Conservation (phyloP, 2,113 vertebrate species). For the Ictalurus furcatus region DNA sequence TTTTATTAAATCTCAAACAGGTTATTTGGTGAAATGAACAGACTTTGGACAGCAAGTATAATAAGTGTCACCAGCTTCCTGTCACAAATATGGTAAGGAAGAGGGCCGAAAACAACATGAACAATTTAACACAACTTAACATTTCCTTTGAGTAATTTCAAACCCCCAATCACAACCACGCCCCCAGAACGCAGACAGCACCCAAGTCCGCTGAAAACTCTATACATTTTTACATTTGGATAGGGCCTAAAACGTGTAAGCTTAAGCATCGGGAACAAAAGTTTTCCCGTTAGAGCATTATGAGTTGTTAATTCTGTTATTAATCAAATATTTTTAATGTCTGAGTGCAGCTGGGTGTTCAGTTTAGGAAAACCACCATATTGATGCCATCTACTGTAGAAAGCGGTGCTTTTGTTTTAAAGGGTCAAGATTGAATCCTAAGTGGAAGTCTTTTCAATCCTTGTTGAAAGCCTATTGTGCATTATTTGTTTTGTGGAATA, state of each 20-base stretch:
- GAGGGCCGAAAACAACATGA: too few species aligned
- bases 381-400: background rate
- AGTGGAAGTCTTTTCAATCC: background rate
- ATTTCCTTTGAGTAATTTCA: too few species aligned
- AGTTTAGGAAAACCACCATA: background rate
- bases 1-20: too few species aligned
- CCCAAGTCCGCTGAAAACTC: too few species aligned
- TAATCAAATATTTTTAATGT: background rate
- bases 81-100: background rate
- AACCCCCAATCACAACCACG: too few species aligned
- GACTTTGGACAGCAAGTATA: too few species aligned
- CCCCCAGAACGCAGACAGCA: too few species aligned
- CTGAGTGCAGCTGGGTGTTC: background rate
- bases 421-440: background rate
- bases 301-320: background rate
- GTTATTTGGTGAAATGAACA: too few species aligned
- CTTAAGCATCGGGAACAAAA: too few species aligned
- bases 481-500: background rate
- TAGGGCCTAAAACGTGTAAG: background rate
- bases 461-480: background rate
- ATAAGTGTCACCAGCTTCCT: too few species aligned
- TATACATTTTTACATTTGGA: too few species aligned
- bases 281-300: background rate
- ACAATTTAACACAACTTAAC: too few species aligned
- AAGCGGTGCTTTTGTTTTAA: background rate